Conservation (phyloP, 1,140 invertebrate genomes). For the Drosophila kepulauana region DNA sequence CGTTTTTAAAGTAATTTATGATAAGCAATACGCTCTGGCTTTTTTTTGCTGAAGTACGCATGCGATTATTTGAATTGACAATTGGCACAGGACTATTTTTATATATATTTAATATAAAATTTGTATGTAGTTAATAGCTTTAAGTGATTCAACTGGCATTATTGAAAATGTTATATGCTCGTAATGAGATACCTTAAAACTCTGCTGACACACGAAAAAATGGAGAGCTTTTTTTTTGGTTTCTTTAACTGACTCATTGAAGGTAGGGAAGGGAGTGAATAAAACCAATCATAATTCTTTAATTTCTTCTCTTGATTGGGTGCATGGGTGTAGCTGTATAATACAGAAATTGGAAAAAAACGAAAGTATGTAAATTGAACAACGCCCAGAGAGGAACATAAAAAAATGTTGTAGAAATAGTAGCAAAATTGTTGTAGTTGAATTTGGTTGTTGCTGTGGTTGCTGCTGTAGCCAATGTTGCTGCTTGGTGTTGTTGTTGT, state of each 20-base stretch:
- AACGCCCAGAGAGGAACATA: slow-evolving; percentile 17
- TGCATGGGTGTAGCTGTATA: not conserved
- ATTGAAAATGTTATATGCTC: not conserved
- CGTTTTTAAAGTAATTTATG: no score
- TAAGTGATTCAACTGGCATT: not conserved
- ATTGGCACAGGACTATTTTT: no score
- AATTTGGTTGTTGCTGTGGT: slow-evolving; percentile 3
- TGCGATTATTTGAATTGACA: no score
- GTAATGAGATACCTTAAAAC: not conserved
- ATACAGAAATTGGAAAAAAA: slow-evolving; percentile 21
- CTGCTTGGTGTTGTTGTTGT: slow-evolving; percentile 7
- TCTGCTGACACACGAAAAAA: not conserved
- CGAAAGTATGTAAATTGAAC: slow-evolving; percentile 43
- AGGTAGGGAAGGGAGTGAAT: not conserved
- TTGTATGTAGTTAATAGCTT: no score
- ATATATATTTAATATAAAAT: no score
- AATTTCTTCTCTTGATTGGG: slow-evolving; percentile 1
- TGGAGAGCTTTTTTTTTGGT: not conserved
- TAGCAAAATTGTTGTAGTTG: slow-evolving; percentile 23
- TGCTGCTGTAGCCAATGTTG: slow-evolving; percentile 6
- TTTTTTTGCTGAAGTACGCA: no score
- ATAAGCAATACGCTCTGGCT: no score
- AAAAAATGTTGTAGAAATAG: slow-evolving; percentile 19
- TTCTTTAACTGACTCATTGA: not conserved
- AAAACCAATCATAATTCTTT: not conserved